A percentile compares a stretch with the other conserved stretches of the same genome.
Evolutionary conservation across 1,140 invertebrate species (phyloP).

Genomic region (Steinernema feltiae): DNA sequence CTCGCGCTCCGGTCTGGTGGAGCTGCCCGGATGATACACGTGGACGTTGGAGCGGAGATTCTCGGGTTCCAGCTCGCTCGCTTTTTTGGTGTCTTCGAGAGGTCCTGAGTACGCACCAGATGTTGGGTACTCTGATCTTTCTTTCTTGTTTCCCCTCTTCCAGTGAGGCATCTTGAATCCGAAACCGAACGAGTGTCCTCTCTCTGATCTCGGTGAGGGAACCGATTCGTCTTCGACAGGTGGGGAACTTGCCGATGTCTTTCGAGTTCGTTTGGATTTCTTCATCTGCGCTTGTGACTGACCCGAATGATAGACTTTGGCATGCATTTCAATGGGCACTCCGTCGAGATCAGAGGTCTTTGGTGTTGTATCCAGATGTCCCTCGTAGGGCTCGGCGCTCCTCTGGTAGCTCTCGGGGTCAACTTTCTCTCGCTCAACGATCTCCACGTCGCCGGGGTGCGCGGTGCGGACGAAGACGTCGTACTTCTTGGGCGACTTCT

Average conservation of each 20-base stretch:
- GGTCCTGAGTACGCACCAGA: not conserved
- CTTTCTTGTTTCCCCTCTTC: not conserved
- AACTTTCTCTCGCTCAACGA: constrained; percentile 26
- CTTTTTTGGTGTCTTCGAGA: not conserved
- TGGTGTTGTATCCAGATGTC: constrained; percentile 20
- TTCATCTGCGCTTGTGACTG: not conserved
- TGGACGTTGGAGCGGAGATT: not conserved
- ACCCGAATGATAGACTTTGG: not conserved
- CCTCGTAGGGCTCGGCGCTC: constrained; percentile 15
- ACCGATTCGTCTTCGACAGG: not conserved
- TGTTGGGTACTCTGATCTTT: not conserved
- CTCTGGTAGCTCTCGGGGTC: constrained; percentile 20
- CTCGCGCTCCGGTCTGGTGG: not conserved
- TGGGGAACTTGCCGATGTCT: not conserved
- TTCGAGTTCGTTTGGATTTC: not conserved
- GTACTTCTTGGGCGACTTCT: not conserved
- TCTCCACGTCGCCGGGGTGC: constrained; percentile 29
- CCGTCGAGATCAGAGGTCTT: not conserved
- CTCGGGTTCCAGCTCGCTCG: not conserved
- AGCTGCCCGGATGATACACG: not conserved
- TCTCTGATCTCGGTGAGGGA: not conserved
- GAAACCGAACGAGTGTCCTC: not conserved
- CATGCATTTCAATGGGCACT: not conserved
- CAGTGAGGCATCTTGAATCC: not conserved
- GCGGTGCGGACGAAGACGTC: constrained; percentile 12